phyloP scores from a whole-genome alignment of 2,797 vertebrate genomes.

The Amblyraja radiata region DNA sequence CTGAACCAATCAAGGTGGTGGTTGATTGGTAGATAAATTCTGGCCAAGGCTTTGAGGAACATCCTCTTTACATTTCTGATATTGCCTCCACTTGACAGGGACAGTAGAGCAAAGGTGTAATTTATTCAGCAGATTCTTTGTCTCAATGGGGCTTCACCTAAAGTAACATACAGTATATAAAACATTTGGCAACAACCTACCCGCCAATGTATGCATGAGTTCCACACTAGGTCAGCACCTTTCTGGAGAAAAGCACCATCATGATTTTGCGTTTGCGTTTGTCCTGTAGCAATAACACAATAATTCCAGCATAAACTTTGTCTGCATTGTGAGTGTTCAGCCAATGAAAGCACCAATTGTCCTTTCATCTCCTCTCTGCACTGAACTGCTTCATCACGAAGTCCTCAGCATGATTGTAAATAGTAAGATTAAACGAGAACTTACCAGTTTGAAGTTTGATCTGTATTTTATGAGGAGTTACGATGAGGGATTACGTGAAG shows the following conservation, averaged over 20 bases:
- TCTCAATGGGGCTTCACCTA: not conserved
- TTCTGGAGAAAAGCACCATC: not conserved
- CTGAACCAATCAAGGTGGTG: not conserved
- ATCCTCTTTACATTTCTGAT: not conserved
- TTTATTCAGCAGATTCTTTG: not conserved
- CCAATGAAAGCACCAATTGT: not conserved
- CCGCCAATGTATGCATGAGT: not conserved
- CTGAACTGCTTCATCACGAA: slow-evolving; percentile 8
- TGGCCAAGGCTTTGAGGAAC: too few species aligned
- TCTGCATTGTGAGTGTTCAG: not conserved
- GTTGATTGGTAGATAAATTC: not conserved
- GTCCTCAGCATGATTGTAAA: not conserved
- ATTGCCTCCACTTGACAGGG: not conserved
- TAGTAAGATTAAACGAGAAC: too few species aligned
- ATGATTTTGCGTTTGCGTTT: too few species aligned
- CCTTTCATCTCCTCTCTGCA: not conserved
- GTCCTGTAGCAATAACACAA: not conserved
- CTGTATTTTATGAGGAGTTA: too few species aligned
- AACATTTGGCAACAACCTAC: not conserved
- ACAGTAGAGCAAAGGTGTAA: not conserved
- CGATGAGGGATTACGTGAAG: too few species aligned
- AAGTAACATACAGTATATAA: not conserved
- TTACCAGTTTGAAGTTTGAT: too few species aligned
- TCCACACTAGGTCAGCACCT: not conserved
- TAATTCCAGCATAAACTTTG: not conserved